Conservation (phyloP, 30 jellyfish, hydroid and myxozoan genomes). For the Hydra vulgaris region DNA sequence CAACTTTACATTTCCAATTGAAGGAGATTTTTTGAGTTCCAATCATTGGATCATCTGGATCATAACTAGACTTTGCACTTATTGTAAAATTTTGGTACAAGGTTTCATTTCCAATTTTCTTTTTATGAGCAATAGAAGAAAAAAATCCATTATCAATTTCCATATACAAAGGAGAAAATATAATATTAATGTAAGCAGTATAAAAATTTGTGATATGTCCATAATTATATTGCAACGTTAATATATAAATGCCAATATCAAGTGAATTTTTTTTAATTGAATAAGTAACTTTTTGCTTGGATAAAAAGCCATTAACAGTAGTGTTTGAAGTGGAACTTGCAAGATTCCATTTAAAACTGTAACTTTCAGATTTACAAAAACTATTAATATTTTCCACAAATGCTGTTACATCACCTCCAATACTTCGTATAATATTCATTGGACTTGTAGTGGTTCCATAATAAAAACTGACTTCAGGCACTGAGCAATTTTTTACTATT, state of each 20-base stretch:
- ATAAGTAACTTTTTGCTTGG: not conserved
- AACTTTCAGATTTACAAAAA: not conserved
- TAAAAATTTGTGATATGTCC: slow-evolving; percentile 6
- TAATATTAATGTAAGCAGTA: slow-evolving; percentile 37
- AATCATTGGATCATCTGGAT: slow-evolving; percentile 37
- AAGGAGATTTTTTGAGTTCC: slow-evolving; percentile 8
- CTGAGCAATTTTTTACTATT: not conserved
- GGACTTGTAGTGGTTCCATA: not conserved
- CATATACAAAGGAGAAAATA: slow-evolving; percentile 42
- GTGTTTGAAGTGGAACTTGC: not conserved
- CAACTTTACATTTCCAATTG: slow-evolving; percentile 46
- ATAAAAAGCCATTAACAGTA: not conserved
- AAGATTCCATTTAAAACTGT: not conserved
- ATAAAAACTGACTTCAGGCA: not conserved
- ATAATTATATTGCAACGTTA: not conserved
- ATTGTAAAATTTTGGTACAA: slow-evolving; percentile 18
- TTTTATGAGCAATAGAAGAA: slow-evolving; percentile 39
- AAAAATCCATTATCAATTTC: slow-evolving; percentile 45
- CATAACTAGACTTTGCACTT: slow-evolving; percentile 49
- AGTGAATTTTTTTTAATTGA: not conserved
- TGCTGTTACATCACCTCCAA: not conserved
- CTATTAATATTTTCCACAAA: not conserved
- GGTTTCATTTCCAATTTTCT: slow-evolving; percentile 4
- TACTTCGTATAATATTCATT: not conserved
- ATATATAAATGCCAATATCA: slow-evolving; percentile 1